These are phyloP conservation scores for Abramis brama DNA, from an alignment of 2,113 vertebrate species.

Conservation along the genomic window DNA sequence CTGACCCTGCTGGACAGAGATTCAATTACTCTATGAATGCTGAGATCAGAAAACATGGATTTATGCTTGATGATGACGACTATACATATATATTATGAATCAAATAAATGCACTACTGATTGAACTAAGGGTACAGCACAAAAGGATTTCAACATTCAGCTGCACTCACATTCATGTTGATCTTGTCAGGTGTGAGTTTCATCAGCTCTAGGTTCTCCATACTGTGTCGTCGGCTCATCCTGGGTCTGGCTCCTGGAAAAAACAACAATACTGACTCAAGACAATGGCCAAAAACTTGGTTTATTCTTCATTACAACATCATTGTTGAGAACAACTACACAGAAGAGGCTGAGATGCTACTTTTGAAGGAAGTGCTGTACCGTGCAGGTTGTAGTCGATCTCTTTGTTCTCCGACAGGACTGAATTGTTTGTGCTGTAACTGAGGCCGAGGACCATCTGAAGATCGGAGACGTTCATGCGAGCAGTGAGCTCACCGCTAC, in stretches of 20 bases:
- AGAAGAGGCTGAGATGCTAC: not conserved
- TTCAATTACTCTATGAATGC: not conserved
- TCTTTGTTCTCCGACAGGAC: slow-evolving; percentile 84
- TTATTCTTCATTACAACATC: not conserved
- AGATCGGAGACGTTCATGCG: slow-evolving; percentile 95
- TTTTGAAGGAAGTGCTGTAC: slow-evolving; percentile 65
- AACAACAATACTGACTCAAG: not conserved
- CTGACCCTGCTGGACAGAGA: slow-evolving; percentile 79
- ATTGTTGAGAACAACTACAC: not conserved
- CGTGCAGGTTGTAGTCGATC: slow-evolving; percentile 76
- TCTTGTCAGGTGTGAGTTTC: slow-evolving; percentile 95
- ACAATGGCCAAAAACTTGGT: no score
- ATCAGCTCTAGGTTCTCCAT: slow-evolving; percentile 99
- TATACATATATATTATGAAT: not conserved
- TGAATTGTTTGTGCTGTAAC: slow-evolving; percentile 90
- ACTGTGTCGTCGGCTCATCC: slow-evolving; percentile 86
- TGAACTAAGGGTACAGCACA: not conserved
- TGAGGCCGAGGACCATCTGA: slow-evolving; percentile 90
- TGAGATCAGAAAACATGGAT: not conserved
- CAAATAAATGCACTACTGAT: not conserved
- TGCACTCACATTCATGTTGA: slow-evolving; percentile 72
- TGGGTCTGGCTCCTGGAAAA: slow-evolving; percentile 81
- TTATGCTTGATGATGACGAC: no score
- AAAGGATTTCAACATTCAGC: not conserved
- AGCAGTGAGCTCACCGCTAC: slow-evolving; percentile 92